Evolutionary conservation across 1,140 invertebrate genomes (phyloP), one percentile per base, ranked within the genome.

Genomic region (Muscidifurax raptorellus): DNA sequence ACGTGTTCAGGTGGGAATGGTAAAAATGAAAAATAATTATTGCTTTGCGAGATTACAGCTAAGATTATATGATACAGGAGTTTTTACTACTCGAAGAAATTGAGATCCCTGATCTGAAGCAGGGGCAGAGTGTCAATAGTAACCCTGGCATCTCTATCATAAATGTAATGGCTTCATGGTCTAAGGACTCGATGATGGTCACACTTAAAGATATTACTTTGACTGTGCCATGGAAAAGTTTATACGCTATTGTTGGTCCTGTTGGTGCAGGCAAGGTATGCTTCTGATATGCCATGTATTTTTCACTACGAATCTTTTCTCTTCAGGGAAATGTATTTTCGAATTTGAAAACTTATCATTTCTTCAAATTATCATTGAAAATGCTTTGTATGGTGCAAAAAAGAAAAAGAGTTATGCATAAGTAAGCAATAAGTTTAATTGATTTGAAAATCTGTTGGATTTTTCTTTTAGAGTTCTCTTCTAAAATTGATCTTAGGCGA

Each of bases 261-360:
- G 96, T 98, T 15, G 97, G 97, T 30, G 94, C 96, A 22, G 97
- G 97, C 82, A 98, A 98, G 93, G 96, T 95, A 10, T 97, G 75
- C 36, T 30, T 25, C 2, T 4, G 10, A 66, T 1, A 4, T 40
- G 10, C 7, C 36, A 40, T 5, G 32, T 32, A n/a, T 66, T 36
- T 3, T 79, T 78, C 6, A 13, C 5, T 44, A 12, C 18, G 32
- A 40, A 75, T 75, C 32, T 32, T 5, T 32, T 2, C 2, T 2
- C 32, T 32, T 25, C 22, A 25, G 25, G 2, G 9, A 3, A 1
- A 5, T n/a, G 59, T 18, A 7, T 32, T 2, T 2, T 32, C 9
- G 9, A 36, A 36, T 82, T 59, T 28, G 25, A 96, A 22, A 96
- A 0, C 5, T 36, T 36, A 3, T 36, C 5, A 97, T 89, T 92